Evolutionary conservation across 92 coral and sea anemone species (phyloP).

Genomic region (Diadumene lineata): DNA sequence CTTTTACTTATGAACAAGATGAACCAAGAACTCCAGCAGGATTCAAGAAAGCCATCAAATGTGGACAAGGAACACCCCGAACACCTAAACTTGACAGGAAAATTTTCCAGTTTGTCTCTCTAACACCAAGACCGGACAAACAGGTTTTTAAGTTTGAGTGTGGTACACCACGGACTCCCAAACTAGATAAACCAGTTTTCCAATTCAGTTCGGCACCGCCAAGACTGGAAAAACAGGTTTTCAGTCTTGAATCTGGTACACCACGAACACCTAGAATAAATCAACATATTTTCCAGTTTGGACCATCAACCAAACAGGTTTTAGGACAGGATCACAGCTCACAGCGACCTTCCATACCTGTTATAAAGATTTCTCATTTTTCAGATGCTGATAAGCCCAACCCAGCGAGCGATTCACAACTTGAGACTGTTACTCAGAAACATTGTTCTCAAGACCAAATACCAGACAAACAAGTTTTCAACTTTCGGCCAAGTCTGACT

Average conservation of each 20-base stretch:
- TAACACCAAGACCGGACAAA: background rate
- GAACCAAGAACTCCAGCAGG: background rate
- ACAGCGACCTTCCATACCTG: background rate
- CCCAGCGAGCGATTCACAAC: background rate
- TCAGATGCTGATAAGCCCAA: background rate
- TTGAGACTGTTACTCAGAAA: too few relatives aligned
- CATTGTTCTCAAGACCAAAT: too few relatives aligned
- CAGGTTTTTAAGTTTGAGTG: slow-evolving; percentile 1
- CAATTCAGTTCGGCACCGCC: background rate
- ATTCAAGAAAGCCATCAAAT: background rate
- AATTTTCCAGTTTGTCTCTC: background rate
- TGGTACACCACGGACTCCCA: background rate
- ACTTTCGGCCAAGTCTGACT: background rate
- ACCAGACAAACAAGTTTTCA: background rate
- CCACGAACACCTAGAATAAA: background rate
- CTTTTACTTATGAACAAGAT: background rate
- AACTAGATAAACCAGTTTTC: slow-evolving; percentile 7
- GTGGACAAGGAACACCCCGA: slow-evolving; percentile 11
- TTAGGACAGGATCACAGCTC: background rate
- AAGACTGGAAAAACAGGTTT: background rate
- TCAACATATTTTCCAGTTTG: too few relatives aligned
- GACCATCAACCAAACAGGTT: too few relatives aligned
- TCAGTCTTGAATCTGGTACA: background rate
- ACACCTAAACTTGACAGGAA: background rate
- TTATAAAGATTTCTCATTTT: background rate